Percentiles rank a stretch among this genome's conserved stretches.
phyloP scores from a whole-genome alignment of 2,113 vertebrate species.

The Paedocypris sp. region DNA sequence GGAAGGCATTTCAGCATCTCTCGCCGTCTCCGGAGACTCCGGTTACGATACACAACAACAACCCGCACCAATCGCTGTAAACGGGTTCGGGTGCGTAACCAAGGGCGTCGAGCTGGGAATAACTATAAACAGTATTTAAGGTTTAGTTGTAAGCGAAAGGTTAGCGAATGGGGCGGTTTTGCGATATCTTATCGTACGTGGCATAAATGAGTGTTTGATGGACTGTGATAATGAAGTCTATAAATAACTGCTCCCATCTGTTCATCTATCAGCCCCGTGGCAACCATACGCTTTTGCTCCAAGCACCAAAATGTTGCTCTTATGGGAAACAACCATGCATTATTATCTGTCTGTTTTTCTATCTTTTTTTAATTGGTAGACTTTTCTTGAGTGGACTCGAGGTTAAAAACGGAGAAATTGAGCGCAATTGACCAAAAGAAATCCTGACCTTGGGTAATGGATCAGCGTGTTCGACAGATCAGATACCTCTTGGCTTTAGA shows the following conservation, averaged over 20 bases:
- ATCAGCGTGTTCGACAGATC: constrained; percentile 10
- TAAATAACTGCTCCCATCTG: constrained; percentile 42
- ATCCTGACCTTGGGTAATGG: constrained; percentile 6
- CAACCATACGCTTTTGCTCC: constrained; percentile 20
- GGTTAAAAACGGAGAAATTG: background rate
- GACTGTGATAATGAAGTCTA: constrained; percentile 40
- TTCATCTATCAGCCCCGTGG: constrained; percentile 33
- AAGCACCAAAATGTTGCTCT: background rate
- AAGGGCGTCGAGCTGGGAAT: background rate
- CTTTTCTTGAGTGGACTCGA: too few relatives aligned
- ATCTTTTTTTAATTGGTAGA: too few relatives aligned
- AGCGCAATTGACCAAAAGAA: background rate
- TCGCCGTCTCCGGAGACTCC: constrained; percentile 10
- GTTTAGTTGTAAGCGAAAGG: background rate
- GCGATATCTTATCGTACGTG: constrained; percentile 29
- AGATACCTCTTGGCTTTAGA: constrained; percentile 2
- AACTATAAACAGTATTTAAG: background rate
- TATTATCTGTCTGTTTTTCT: too few relatives aligned
- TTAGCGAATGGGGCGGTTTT: constrained; percentile 16
- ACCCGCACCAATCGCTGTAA: background rate
- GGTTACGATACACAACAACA: constrained; percentile 14
- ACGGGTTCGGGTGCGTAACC: background rate
- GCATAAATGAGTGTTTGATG: constrained; percentile 39
- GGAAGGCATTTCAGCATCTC: constrained; percentile 15
- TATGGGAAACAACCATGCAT: background rate